Evolutionary conservation across 2,113 vertebrate genomes (phyloP).

Genomic region (Tiliqua scincoides): DNA sequence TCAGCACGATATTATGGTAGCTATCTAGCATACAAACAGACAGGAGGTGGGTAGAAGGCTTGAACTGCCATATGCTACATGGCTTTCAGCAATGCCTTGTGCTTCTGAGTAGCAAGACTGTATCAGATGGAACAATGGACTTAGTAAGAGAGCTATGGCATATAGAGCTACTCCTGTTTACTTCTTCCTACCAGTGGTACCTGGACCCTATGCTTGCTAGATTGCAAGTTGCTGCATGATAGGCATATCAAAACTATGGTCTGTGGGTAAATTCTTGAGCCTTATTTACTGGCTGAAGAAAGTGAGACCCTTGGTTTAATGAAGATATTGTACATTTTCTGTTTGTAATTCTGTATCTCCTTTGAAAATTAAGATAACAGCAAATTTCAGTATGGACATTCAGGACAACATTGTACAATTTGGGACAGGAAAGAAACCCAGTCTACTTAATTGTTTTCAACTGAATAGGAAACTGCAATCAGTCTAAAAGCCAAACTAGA

Average conservation of each 20-base stretch:
- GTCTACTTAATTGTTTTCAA: neutral
- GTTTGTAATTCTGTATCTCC: neutral
- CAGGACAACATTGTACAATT: neutral
- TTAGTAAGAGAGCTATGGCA: fast-evolving
- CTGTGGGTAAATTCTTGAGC: neutral
- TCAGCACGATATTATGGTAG: neutral
- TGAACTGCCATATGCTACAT: neutral
- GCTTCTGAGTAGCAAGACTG: neutral
- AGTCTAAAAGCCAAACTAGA: too few relatives aligned
- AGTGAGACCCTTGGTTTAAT: neutral
- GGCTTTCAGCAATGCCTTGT: fast-evolving
- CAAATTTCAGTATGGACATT: too few relatives aligned
- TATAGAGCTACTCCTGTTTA: neutral
- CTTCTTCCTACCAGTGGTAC: neutral
- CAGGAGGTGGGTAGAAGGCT: neutral
- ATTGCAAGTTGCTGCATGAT: neutral
- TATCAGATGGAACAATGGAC: fast-evolving
- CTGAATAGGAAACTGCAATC: neutral
- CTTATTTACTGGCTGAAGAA: neutral
- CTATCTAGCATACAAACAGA: neutral
- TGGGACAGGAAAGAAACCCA: neutral
- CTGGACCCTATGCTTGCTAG: neutral
- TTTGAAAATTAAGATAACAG: neutral
- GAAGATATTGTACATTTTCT: neutral
- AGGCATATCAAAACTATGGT: neutral